A percentile compares a stretch with the other conserved stretches of the same genome.
Evolutionary conservation across 1,140 invertebrate species (phyloP).

Genomic region (Contarinia nasturtii): DNA sequence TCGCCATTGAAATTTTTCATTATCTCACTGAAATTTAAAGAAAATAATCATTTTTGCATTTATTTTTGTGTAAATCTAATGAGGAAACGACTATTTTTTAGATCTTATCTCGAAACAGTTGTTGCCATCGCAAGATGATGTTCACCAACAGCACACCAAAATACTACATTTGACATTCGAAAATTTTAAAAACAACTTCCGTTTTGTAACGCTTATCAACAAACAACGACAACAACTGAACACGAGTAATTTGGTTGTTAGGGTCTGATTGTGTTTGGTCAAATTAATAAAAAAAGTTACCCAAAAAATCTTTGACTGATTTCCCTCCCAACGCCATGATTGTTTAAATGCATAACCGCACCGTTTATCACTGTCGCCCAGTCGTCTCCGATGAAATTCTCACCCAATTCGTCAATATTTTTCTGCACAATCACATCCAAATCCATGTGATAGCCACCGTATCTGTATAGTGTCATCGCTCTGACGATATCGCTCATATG

Average conservation of each 20-base stretch:
- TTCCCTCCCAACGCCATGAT: not conserved
- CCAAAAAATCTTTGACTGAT: not conserved
- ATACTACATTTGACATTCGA: too few relatives aligned
- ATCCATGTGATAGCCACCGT: constrained; percentile 3
- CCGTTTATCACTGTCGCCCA: not conserved
- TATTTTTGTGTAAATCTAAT: too few relatives aligned
- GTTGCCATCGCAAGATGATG: too few relatives aligned
- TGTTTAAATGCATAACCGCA: not conserved
- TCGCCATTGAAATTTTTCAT: not conserved
- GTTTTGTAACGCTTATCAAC: too few relatives aligned
- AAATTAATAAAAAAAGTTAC: not conserved
- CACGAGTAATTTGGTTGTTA: too few relatives aligned
- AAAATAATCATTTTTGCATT: not conserved
- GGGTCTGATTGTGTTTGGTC: too few relatives aligned
- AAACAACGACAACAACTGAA: too few relatives aligned
- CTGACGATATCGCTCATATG: constrained; percentile 1
- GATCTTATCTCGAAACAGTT: too few relatives aligned
- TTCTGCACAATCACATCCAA: not conserved
- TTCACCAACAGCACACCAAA: too few relatives aligned
- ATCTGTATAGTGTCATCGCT: not conserved
- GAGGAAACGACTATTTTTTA: too few relatives aligned
- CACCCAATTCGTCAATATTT: not conserved
- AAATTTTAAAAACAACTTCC: too few relatives aligned
- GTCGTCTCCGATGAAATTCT: not conserved
- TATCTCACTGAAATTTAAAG: not conserved